A percentile compares a stretch with the other conserved stretches of the same genome.
Evolutionary conservation across 1,140 invertebrate genomes (phyloP).

Genomic region (Nilaparvata lugens): DNA sequence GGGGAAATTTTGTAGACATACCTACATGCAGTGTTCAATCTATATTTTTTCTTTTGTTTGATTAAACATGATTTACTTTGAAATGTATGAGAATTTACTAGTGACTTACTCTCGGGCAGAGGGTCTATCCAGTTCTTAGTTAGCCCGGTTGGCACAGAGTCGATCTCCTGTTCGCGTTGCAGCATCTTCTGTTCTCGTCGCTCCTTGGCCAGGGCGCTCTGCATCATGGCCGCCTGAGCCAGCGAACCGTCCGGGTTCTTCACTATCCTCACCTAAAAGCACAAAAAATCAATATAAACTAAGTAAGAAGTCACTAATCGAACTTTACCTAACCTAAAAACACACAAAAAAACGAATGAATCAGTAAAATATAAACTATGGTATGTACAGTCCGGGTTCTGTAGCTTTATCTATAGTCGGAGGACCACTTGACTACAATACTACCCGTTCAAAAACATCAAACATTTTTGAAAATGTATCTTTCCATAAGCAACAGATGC

Average conservation of each 20-base stretch:
- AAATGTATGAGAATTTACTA: not conserved
- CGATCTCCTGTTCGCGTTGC: conserved; percentile 84
- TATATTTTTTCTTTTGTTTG: no score
- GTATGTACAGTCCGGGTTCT: no score
- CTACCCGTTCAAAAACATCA: no score
- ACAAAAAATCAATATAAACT: not conserved
- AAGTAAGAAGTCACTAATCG: no score
- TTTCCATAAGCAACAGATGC: no score
- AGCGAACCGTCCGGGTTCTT: conserved; percentile 99
- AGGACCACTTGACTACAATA: no score
- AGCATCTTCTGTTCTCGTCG: conserved; percentile 88
- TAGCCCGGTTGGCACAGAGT: conserved; percentile 67
- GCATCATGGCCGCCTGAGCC: conserved; percentile 99
- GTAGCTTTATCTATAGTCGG: no score
- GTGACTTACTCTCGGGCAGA: conserved; percentile 64
- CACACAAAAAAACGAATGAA: not conserved
- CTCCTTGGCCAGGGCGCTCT: conserved; percentile 94
- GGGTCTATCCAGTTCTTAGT: conserved; percentile 96
- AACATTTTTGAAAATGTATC: no score
- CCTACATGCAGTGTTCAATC: no score
- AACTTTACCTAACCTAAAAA: conserved; percentile 16
- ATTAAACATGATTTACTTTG: no score
- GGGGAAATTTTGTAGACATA: no score
- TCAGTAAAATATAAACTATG: not conserved
- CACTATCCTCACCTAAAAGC: conserved; percentile 64